A percentile compares a stretch with the other conserved stretches of the same genome.
These are phyloP conservation scores for Lissocephala sabroskyi DNA, from an alignment of 2,888 invertebrate genomes.

Conservation along the genomic window DNA sequence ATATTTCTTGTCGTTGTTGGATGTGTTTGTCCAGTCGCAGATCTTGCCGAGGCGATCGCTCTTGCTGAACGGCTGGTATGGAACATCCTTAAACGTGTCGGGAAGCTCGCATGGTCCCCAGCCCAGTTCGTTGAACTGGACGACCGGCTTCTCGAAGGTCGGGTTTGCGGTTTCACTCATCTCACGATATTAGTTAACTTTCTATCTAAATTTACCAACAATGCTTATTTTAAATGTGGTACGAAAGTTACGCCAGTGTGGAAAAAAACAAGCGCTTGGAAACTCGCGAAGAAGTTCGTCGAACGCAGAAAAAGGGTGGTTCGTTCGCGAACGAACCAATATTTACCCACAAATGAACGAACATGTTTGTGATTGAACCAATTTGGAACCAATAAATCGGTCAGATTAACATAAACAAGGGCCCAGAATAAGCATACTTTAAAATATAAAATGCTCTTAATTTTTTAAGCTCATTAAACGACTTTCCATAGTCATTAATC, in stretches of 20 bases:
- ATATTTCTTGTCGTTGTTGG: conserved; percentile 95
- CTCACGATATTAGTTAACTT: conserved; percentile 17
- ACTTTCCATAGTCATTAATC: no score
- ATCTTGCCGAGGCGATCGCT: conserved; percentile 98
- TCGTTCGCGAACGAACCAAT: no score
- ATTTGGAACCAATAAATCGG: no score
- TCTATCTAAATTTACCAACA: conserved; percentile 3
- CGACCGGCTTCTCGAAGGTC: conserved; percentile 68
- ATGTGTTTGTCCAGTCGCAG: conserved; percentile 98
- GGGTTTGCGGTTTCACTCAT: conserved; percentile 68
- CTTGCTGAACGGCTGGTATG: conserved; percentile 99
- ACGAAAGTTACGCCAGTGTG: background rate
- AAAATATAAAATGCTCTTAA: no score
- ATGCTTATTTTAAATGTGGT: no score
- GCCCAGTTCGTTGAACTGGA: conserved; percentile 76
- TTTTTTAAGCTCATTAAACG: no score
- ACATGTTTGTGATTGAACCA: no score
- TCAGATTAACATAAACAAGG: no score
- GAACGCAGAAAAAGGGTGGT: background rate
- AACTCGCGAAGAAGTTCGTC: background rate
- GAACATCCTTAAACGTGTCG: conserved; percentile 76
- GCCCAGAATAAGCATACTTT: no score
- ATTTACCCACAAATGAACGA: no score
- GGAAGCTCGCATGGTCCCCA: conserved; percentile 99
- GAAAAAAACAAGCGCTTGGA: background rate